Evolutionary conservation across 2,888 invertebrate genomes (phyloP).

Genomic region (Bhutanitis thaidina): DNA sequence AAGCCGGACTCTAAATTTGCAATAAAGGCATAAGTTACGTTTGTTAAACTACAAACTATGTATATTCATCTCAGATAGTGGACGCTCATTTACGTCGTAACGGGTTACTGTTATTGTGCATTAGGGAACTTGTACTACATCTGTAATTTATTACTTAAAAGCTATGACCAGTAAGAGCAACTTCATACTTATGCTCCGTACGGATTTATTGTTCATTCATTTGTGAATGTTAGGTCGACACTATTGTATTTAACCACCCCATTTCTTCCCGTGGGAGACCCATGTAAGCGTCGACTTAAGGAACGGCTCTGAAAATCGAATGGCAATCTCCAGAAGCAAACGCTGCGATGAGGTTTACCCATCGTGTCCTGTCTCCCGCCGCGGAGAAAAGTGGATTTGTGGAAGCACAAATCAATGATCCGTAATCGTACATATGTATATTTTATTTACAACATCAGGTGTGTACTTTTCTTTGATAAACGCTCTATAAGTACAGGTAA

Average conservation of each 20-base stretch:
- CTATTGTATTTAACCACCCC: not conserved
- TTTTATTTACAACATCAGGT: no score
- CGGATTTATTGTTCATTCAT: not conserved
- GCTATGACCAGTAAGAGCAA: not conserved
- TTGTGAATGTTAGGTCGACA: not conserved
- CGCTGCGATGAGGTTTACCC: no score
- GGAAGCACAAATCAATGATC: no score
- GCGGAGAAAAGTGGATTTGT: no score
- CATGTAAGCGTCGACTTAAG: no score
- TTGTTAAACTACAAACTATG: constrained; percentile 17
- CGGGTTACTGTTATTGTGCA: constrained; percentile 11
- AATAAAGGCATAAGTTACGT: constrained; percentile 18
- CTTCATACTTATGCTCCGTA: constrained; percentile 2
- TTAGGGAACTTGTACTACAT: constrained; percentile 11
- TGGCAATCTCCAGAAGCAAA: not conserved
- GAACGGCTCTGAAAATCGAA: not conserved
- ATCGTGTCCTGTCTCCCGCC: no score
- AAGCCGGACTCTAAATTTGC: constrained; percentile 16
- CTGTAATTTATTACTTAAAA: constrained; percentile 14
- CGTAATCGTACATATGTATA: no score
- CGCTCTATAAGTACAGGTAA: not conserved
- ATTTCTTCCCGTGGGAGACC: no score
- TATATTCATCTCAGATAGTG: constrained; percentile 13
- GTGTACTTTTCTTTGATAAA: not conserved
- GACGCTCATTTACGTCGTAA: constrained; percentile 16